phyloP scores from a whole-genome alignment of 2,888 invertebrate genomes.

The Amphipoea oculea region DNA sequence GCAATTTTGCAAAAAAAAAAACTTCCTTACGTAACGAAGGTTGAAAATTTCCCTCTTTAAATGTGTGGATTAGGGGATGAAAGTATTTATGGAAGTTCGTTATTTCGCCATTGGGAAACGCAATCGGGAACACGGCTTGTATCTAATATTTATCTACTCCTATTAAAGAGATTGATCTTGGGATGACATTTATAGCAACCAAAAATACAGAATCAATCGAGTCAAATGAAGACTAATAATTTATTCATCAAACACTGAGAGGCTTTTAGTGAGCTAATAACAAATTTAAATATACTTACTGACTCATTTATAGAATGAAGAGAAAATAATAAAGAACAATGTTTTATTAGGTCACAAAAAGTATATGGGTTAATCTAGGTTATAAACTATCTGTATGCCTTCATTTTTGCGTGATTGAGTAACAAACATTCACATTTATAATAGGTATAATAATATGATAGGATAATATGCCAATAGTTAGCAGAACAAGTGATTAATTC shows the following conservation, averaged over 20 bases:
- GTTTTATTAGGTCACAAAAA: not conserved
- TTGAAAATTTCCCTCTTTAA: not conserved
- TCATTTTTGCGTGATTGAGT: no score
- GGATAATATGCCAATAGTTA: not conserved
- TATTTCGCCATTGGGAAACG: not conserved
- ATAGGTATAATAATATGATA: no score
- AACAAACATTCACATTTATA: no score
- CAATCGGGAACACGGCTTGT: not conserved
- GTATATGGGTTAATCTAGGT: no score
- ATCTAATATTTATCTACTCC: no score
- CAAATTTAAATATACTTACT: slow-evolving; percentile 20
- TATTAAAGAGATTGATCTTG: not conserved
- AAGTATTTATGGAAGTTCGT: not conserved
- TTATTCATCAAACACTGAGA: slow-evolving; percentile 44
- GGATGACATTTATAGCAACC: not conserved
- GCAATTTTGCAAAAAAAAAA: not conserved
- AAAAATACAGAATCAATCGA: slow-evolving; percentile 8
- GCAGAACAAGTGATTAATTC: not conserved
- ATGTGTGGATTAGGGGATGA: not conserved
- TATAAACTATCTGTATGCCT: no score
- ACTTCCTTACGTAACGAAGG: not conserved
- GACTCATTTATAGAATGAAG: not conserved
- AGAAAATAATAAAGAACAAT: not conserved
- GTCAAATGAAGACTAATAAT: slow-evolving; percentile 23
- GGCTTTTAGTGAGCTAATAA: slow-evolving; percentile 37